Percentiles rank a stretch among this genome's conserved stretches.
phyloP scores from a whole-genome alignment of 2,797 vertebrate genomes.

The Notoglanidium macrostoma region DNA sequence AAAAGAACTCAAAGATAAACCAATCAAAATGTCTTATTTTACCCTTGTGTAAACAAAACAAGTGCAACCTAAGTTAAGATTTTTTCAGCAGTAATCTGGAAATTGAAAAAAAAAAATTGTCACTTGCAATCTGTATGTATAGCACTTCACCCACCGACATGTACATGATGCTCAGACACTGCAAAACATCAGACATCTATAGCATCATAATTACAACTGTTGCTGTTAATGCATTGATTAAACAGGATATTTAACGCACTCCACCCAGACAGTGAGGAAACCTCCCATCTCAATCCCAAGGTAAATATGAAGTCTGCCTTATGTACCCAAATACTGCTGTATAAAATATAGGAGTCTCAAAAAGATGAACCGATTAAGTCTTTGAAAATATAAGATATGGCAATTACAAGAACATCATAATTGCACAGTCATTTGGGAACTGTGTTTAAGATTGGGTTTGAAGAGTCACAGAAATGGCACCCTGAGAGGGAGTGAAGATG shows the following conservation, averaged over 20 bases:
- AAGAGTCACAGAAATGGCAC: conserved; percentile 65
- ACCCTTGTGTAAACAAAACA: conserved; percentile 62
- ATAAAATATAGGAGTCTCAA: conserved; percentile 53
- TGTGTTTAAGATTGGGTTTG: conserved; percentile 44
- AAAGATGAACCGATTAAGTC: conserved; percentile 62
- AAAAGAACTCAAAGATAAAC: conserved; percentile 60
- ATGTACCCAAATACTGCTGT: conserved; percentile 43
- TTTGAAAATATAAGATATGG: conserved; percentile 61
- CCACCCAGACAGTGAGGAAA: neutral
- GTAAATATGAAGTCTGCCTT: neutral
- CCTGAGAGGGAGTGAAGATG: conserved; percentile 18
- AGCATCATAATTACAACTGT: conserved; percentile 25
- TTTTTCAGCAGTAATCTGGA: conserved; percentile 32
- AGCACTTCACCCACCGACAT: conserved; percentile 29
- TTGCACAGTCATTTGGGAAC: conserved; percentile 76
- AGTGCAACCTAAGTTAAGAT: conserved; percentile 67
- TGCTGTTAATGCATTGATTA: conserved; percentile 22
- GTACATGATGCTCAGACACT: conserved; percentile 54
- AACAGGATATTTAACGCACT: conserved; percentile 6
- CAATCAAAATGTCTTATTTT: conserved; percentile 54
- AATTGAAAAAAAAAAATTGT: conserved; percentile 42
- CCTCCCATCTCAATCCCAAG: neutral
- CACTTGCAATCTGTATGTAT: conserved; percentile 40
- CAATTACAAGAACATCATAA: conserved; percentile 69
- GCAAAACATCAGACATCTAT: conserved; percentile 9